Evolutionary conservation across 1,140 invertebrate species (phyloP).

Genomic region (Euglossa dilemma): DNA sequence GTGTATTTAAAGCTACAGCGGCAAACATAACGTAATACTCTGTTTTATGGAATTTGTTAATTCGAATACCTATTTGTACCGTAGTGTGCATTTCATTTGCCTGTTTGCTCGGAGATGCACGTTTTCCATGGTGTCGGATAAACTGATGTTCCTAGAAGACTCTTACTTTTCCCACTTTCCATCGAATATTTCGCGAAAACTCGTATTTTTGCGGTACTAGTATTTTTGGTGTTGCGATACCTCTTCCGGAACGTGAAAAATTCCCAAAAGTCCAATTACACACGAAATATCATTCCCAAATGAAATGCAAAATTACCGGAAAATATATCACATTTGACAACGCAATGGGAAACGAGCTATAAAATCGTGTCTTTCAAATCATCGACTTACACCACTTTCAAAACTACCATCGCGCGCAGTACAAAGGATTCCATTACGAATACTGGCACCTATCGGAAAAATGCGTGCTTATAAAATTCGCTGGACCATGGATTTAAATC

Average conservation of each 20-base stretch:
- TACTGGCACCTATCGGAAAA: neutral
- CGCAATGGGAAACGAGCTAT: no score
- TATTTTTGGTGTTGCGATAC: neutral
- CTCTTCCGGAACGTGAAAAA: neutral
- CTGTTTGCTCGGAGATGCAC: neutral
- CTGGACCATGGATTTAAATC: neutral
- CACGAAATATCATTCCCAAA: neutral
- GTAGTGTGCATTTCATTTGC: neutral
- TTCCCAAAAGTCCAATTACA: neutral
- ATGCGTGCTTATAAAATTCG: neutral
- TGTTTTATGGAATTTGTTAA: slow-evolving; percentile 2
- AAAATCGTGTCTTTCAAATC: no score
- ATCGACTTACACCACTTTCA: no score
- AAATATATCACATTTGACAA: no score
- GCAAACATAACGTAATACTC: neutral
- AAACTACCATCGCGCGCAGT: no score
- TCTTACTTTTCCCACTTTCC: neutral
- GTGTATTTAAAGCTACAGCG: neutral
- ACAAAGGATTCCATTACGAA: neutral
- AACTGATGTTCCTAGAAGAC: neutral
- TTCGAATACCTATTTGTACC: neutral
- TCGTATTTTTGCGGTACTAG: neutral
- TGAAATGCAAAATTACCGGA: neutral
- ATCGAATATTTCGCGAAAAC: neutral
- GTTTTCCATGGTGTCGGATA: neutral